Conservation (phyloP, 1,140 invertebrate genomes). For the Matsumurasca onukii region DNA sequence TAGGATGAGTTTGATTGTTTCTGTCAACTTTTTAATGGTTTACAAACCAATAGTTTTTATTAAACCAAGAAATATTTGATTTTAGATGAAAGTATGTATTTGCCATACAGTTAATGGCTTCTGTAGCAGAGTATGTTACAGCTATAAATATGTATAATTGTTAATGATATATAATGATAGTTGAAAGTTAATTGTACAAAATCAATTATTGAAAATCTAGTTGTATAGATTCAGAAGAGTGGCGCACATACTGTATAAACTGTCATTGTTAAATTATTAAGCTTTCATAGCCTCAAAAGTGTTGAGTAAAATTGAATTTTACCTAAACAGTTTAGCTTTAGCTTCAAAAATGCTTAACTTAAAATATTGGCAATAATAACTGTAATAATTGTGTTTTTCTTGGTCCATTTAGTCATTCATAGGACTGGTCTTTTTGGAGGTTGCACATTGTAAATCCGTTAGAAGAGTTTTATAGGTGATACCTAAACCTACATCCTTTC, state of each 20-base stretch:
- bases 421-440: not conserved
- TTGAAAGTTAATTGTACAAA: conserved; percentile 28
- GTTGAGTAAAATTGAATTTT: not conserved
- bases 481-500: no score
- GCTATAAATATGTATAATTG: conserved; percentile 32
- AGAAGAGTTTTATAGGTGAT: no score
- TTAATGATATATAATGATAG: conserved; percentile 28
- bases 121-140: conserved; percentile 21
- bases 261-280: not conserved
- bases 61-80: no score
- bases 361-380: not conserved
- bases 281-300: conserved; percentile 11
- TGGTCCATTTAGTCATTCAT: not conserved
- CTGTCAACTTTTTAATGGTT: no score
- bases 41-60: no score
- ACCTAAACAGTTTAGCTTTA: not conserved
- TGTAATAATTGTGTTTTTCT: not conserved
- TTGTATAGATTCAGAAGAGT: conserved; percentile 20
- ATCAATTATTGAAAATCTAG: conserved; percentile 27
- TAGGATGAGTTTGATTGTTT: no score
- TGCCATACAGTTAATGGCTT: not conserved
- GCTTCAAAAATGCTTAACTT: conserved; percentile 19
- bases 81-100: not conserved
- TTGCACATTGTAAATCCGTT: no score
- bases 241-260: not conserved